These are phyloP conservation scores for Willowsia nigromaculata DNA, from an alignment of 2,888 invertebrate species.

Conservation along the genomic window DNA sequence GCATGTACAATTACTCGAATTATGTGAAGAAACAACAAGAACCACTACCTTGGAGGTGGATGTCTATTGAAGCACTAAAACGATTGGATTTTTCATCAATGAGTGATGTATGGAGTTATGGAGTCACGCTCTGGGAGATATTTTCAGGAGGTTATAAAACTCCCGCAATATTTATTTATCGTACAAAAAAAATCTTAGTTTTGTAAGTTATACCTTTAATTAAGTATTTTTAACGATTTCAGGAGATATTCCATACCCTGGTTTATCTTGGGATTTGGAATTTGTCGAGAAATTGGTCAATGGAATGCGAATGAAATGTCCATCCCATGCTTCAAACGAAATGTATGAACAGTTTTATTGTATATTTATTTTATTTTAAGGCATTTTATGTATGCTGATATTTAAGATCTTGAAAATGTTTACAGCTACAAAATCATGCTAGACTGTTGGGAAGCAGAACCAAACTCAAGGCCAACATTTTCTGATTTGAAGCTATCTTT, in stretches of 20 bases:
- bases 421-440: constrained; percentile 55
- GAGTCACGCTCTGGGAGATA: constrained; percentile 49
- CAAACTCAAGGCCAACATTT: constrained; percentile 46
- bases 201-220: no score
- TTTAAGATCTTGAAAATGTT: background rate
- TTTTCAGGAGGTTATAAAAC: constrained; percentile 44
- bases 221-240: no score
- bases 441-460: constrained; percentile 38
- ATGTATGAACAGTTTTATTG: no score
- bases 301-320: constrained; percentile 59
- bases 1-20: constrained; percentile 51
- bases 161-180: background rate
- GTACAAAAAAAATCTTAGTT: no score
- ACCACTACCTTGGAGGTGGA: constrained; percentile 58
- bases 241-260: constrained; percentile 66
- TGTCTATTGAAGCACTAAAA: constrained; percentile 47
- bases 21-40: constrained; percentile 56
- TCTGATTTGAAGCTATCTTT: constrained; percentile 32
- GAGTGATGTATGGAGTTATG: constrained; percentile 46
- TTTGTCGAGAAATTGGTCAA: constrained; percentile 47
- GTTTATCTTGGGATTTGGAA: constrained; percentile 57
- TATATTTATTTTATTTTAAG: no score
- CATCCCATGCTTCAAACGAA: constrained; percentile 32
- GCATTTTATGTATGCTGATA: no score
- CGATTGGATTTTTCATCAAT: constrained; percentile 16